Percentiles rank a stretch among this genome's conserved stretches.
Evolutionary conservation across 2,113 vertebrate genomes (phyloP).

Genomic region (Hemiprocne comata): DNA sequence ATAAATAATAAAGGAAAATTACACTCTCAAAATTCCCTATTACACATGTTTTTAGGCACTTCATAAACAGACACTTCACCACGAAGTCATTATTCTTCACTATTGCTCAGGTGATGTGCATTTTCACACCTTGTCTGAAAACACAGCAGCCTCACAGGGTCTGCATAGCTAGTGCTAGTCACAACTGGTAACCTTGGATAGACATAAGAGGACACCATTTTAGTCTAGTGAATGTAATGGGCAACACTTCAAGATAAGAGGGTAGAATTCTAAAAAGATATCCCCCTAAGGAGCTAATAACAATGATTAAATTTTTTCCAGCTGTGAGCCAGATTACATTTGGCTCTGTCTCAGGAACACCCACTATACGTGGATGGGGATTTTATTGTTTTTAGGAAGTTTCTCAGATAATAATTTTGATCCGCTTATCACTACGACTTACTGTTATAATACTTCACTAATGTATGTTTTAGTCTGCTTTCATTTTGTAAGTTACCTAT

Average conservation of each 20-base stretch:
- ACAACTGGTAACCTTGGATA: neutral
- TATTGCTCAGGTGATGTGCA: neutral
- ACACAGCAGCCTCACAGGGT: neutral
- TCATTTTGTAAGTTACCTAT: neutral
- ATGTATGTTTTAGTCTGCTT: neutral
- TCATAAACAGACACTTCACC: neutral
- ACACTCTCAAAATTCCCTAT: neutral
- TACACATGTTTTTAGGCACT: neutral
- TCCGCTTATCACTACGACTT: neutral
- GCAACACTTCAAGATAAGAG: neutral
- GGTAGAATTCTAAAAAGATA: neutral
- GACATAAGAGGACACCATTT: neutral
- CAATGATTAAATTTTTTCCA: neutral
- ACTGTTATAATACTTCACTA: neutral
- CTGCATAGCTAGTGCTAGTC: neutral
- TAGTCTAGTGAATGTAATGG: neutral
- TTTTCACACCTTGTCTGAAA: neutral
- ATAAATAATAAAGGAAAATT: neutral
- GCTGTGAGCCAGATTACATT: neutral
- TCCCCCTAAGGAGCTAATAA: neutral
- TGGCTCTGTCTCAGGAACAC: neutral
- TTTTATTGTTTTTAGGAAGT: neutral
- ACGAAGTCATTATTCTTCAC: neutral
- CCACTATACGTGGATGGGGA: rapidly evolving
- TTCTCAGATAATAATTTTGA: neutral